Evolutionary conservation across 2,797 vertebrate species (phyloP).

Genomic region (Discoglossus pictus): DNA sequence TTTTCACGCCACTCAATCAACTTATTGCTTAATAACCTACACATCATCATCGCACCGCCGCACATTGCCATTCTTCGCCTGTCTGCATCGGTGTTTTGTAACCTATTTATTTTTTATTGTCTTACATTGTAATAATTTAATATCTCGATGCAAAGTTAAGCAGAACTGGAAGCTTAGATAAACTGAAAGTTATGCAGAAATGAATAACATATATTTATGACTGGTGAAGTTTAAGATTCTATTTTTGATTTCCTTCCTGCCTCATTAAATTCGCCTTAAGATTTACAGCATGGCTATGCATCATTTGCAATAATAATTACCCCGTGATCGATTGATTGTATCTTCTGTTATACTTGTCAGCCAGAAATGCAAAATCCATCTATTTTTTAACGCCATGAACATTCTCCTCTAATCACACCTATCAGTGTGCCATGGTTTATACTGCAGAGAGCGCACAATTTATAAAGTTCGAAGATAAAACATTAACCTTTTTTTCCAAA

Average conservation of each 20-base stretch:
- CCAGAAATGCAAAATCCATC: slow-evolving; percentile 77
- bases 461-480: slow-evolving; percentile 62
- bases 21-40: no score
- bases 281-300: slow-evolving; percentile 76
- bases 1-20: no score
- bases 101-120: no score
- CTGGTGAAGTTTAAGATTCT: slow-evolving; percentile 70
- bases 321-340: slow-evolving; percentile 80
- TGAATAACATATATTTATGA: slow-evolving; percentile 70
- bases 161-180: background rate
- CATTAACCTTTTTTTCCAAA: slow-evolving; percentile 65
- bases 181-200: slow-evolving; percentile 57
- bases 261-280: slow-evolving; percentile 81
- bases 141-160: no score
- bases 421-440: slow-evolving; percentile 58
- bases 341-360: slow-evolving; percentile 78
- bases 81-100: no score
- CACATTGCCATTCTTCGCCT: no score
- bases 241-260: slow-evolving; percentile 79
- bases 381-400: slow-evolving; percentile 62
- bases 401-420: slow-evolving; percentile 57
- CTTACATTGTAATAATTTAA: no score
- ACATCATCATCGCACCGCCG: no score
- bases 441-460: slow-evolving; percentile 60
- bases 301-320: slow-evolving; percentile 85